Percentiles rank a stretch among this genome's conserved stretches.
Evolutionary conservation across 2,797 vertebrate genomes (phyloP).

Genomic region (Lutjanus campechanus): DNA sequence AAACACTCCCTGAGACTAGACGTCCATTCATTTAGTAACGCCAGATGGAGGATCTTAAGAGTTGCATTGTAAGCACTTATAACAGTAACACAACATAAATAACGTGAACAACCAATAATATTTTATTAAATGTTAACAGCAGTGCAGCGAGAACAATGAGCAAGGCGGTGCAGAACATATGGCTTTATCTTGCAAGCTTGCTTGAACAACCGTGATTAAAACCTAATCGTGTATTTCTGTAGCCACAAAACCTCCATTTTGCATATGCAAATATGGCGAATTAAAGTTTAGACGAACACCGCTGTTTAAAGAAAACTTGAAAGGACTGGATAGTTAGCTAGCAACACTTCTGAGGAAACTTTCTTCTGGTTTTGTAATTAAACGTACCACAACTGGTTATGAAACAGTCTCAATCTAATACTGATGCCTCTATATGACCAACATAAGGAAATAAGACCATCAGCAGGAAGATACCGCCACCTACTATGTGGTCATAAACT

Average conservation of each 20-base stretch:
- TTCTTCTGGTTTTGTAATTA: not conserved
- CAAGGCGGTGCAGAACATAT: conserved; percentile 5
- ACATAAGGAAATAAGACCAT: no score
- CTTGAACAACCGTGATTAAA: conserved; percentile 5
- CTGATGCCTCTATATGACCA: no score
- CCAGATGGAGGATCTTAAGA: conserved; percentile 29
- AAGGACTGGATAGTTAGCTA: no score
- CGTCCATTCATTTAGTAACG: conserved; percentile 10
- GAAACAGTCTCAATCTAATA: no score
- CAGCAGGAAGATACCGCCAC: no score
- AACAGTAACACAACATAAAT: conserved; percentile 10
- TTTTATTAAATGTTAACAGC: conserved; percentile 13
- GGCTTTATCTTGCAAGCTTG: not conserved
- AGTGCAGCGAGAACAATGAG: not conserved
- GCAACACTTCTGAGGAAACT: not conserved
- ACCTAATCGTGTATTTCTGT: not conserved
- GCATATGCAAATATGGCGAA: not conserved
- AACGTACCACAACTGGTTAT: not conserved
- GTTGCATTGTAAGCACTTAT: conserved; percentile 23
- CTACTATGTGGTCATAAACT: no score
- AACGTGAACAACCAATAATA: conserved; percentile 10
- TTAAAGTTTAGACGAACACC: not conserved
- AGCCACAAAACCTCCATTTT: not conserved
- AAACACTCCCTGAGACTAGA: not conserved
- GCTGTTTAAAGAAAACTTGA: not conserved